Percentiles rank a stretch among this genome's conserved stretches.
Evolutionary conservation across 2,113 vertebrate genomes (phyloP).

Genomic region (Platysteira castanea): DNA sequence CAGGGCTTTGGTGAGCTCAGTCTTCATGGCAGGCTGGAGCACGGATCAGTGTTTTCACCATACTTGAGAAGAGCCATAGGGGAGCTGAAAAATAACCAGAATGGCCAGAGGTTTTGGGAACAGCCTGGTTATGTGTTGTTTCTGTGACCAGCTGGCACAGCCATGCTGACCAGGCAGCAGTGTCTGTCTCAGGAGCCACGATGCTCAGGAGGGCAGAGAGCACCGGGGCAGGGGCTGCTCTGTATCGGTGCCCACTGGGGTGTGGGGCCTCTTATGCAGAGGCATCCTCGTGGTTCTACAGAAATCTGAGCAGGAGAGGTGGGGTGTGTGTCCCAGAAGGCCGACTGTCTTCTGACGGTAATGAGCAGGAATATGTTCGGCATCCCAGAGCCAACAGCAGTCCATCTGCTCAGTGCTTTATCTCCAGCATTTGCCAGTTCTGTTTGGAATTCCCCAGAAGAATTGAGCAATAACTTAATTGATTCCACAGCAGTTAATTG

Average conservation of each 20-base stretch:
- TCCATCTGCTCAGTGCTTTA: slow-evolving; percentile 45
- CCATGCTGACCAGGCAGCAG: neutral
- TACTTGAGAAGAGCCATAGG: neutral
- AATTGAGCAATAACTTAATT: slow-evolving; percentile 62
- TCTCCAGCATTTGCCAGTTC: slow-evolving; percentile 27
- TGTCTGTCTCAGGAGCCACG: fast-evolving
- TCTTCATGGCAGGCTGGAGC: neutral
- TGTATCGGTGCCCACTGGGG: fast-evolving
- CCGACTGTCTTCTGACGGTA: neutral
- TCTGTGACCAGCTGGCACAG: neutral
- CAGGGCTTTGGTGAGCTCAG: neutral
- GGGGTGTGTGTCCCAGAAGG: neutral
- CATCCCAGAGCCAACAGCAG: neutral
- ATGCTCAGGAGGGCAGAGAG: fast-evolving
- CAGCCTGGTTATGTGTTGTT: neutral
- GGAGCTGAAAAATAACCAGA: neutral
- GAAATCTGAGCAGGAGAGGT: neutral
- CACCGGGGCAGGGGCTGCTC: fast-evolving
- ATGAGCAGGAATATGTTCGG: neutral
- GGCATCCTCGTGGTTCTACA: neutral
- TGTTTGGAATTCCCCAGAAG: slow-evolving; percentile 49
- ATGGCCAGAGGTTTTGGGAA: neutral
- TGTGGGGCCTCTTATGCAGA: neutral
- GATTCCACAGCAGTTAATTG: slow-evolving; percentile 53
- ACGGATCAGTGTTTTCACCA: fast-evolving